Evolutionary conservation across 1,140 invertebrate genomes (phyloP).

Genomic region (Drosophila pectinifera): DNA sequence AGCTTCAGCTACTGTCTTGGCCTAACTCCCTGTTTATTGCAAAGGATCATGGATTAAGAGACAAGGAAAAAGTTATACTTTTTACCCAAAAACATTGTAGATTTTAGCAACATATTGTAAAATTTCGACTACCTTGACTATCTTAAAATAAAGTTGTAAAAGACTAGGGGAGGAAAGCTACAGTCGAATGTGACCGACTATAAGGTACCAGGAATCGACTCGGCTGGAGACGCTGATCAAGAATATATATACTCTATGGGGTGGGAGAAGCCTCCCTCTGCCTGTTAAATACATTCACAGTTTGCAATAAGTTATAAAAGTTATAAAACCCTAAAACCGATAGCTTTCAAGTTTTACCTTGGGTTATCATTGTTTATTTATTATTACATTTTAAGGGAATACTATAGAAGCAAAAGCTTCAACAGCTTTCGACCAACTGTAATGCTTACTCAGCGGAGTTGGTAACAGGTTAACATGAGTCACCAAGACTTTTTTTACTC

Average conservation of each 20-base stretch:
- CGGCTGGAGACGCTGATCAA: no score
- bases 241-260: no score
- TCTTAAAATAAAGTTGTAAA: not conserved
- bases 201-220: no score
- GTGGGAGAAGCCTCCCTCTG: no score
- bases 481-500: no score
- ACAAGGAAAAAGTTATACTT: not conserved
- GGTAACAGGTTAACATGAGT: not conserved
- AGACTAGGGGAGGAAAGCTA: no score
- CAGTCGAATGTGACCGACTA: no score
- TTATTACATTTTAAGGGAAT: not conserved
- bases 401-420: not conserved
- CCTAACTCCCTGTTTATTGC: conserved; percentile 49
- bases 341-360: no score
- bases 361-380: not conserved
- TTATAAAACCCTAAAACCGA: no score
- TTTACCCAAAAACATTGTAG: not conserved
- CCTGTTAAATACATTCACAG: no score
- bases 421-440: not conserved
- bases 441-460: no score
- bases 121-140: not conserved
- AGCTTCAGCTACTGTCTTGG: conserved; percentile 57
- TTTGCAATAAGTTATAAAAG: no score
- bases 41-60: not conserved
- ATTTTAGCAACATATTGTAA: not conserved